These are phyloP conservation scores for Tachina fera DNA, from an alignment of 2,888 invertebrate species.

Conservation along the genomic window DNA sequence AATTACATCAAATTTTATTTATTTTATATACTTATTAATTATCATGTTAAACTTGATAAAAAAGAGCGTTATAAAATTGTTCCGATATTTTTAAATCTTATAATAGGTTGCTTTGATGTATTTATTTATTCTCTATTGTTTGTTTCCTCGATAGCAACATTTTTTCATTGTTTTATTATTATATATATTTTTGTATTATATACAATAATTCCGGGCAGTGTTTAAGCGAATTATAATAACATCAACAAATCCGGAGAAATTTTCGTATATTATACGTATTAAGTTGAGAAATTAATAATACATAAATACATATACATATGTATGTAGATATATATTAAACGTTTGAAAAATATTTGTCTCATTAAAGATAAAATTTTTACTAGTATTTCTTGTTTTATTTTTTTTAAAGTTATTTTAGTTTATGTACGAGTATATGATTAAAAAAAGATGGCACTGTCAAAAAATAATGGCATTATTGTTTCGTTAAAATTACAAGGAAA, in stretches of 20 bases:
- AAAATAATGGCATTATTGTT: constrained; percentile 67
- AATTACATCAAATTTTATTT: constrained; percentile 2
- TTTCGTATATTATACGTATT: not conserved
- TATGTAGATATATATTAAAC: too few species aligned
- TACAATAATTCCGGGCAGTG: constrained; percentile 65
- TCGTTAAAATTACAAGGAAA: constrained; percentile 57
- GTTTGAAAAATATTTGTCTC: constrained; percentile 20
- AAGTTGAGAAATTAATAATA: constrained; percentile 13
- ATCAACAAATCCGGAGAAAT: constrained; percentile 18
- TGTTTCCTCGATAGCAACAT: constrained; percentile 22
- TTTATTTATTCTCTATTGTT: constrained; percentile 11
- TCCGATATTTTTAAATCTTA: constrained; percentile 61
- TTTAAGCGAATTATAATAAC: constrained; percentile 21
- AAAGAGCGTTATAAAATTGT: constrained; percentile 62
- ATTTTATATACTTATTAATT: constrained; percentile 30
- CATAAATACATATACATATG: not conserved
- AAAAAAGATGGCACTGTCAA: constrained; percentile 66
- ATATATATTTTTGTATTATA: constrained; percentile 38
- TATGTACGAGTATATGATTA: constrained; percentile 32
- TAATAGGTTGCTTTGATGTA: constrained; percentile 37
- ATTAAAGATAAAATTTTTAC: constrained; percentile 47
- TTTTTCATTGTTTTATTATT: constrained; percentile 10
- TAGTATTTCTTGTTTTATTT: too few species aligned
- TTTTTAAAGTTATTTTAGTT: constrained; percentile 7
- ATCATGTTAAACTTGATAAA: constrained; percentile 38